These are phyloP conservation scores for Bombyx mori DNA, from an alignment of 1,140 invertebrate genomes.

Conservation along the genomic window ASM3026992v2 NC_085129.1:5920501-5921000, in stretches of 20 bases:
- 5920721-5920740: conserved; percentile 44
- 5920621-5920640: conserved; percentile 17
- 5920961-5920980: conserved; percentile 17
- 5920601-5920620: too few relatives aligned
- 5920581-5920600: too few relatives aligned
- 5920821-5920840: conserved; percentile 37
- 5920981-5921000: conserved; percentile 28
- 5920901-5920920: conserved; percentile 43
- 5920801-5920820: conserved; percentile 31
- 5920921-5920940: conserved; percentile 53
- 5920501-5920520: too few relatives aligned
- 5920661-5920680: conserved; percentile 58
- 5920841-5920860: conserved; percentile 52
- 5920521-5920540: too few relatives aligned
- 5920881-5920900: conserved; percentile 63
- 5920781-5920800: conserved; percentile 51
- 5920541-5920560: too few relatives aligned
- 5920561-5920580: too few relatives aligned
- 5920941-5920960: conserved; percentile 48
- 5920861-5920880: conserved; percentile 45
- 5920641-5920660: conserved; percentile 27
- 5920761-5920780: conserved; percentile 60
- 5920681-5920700: conserved; percentile 49
- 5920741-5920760: conserved; percentile 49
- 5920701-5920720: conserved; percentile 32